A percentile compares a stretch with the other conserved stretches of the same genome.
Conservation (phyloP, 2,113 vertebrate species). For the Pao palembangensis region DNA sequence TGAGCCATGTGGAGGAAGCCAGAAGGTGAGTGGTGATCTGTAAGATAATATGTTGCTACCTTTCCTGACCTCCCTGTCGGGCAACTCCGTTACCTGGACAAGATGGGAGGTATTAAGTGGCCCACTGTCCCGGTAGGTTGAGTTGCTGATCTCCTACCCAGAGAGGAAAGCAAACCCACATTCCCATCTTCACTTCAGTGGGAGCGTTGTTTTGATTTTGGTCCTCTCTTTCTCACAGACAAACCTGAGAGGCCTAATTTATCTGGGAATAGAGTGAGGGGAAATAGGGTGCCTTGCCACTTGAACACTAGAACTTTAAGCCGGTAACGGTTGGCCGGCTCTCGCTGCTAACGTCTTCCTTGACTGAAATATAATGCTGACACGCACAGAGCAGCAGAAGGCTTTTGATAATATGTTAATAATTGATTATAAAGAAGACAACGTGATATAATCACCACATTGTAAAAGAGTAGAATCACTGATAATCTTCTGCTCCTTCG, state of each 20-base stretch:
- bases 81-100: conserved; percentile 71
- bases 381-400: conserved; percentile 35
- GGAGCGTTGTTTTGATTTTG: conserved; percentile 81
- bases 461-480: not conserved
- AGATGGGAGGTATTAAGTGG: conserved; percentile 72
- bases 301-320: conserved; percentile 74
- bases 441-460: not conserved
- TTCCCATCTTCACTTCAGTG: conserved; percentile 74
- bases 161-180: conserved; percentile 74
- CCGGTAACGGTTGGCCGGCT: conserved; percentile 56
- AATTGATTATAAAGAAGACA: conserved; percentile 14
- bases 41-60: conserved; percentile 74
- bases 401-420: conserved; percentile 30
- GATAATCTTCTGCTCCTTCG: conserved; percentile 2
- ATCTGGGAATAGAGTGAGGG: conserved; percentile 73
- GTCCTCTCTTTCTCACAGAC: conserved; percentile 77
- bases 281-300: conserved; percentile 70
- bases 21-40: conserved; percentile 69
- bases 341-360: conserved; percentile 60
- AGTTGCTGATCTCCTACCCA: conserved; percentile 74
- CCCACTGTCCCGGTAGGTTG: conserved; percentile 70
- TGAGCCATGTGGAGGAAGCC: conserved; percentile 70
- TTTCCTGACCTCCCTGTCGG: conserved; percentile 70
- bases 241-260: conserved; percentile 77
- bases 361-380: conserved; percentile 59